These are phyloP conservation scores for Aurelia sp. DNA, from an alignment of 30 jellyfish, hydroid and myxozoan genomes.

Conservation along the genomic window DNA sequence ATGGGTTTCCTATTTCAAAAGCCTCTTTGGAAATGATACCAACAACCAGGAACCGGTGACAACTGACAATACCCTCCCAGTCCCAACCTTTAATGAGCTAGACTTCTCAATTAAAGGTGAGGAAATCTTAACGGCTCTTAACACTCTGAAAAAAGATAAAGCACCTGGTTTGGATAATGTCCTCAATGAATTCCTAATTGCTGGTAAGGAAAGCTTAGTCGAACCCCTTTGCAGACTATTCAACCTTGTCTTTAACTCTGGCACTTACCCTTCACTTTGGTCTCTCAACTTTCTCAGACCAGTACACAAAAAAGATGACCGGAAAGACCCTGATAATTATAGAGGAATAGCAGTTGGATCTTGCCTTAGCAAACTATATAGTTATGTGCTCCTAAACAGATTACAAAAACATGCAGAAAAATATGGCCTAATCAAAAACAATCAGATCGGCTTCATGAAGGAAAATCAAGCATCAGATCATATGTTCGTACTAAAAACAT, in stretches of 20 bases:
- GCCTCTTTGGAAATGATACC: neutral
- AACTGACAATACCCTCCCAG: neutral
- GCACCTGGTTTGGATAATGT: slow-evolving; percentile 30
- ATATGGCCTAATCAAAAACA: neutral
- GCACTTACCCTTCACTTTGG: slow-evolving; percentile 22
- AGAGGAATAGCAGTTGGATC: slow-evolving; percentile 22
- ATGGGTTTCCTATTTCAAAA: slow-evolving; percentile 6
- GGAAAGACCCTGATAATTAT: slow-evolving; percentile 15
- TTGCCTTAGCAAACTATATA: slow-evolving; percentile 21
- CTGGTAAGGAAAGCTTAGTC: slow-evolving; percentile 1
- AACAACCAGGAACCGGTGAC: neutral
- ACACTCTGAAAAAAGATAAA: neutral
- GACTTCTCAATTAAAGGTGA: slow-evolving; percentile 3
- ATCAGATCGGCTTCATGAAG: slow-evolving; percentile 21
- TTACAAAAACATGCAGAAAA: neutral
- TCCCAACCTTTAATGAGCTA: slow-evolving; percentile 15
- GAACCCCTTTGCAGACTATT: neutral
- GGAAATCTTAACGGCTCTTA: neutral
- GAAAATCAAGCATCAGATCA: slow-evolving; percentile 22
- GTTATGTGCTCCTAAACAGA: slow-evolving; percentile 1
- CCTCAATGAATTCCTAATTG: slow-evolving; percentile 13
- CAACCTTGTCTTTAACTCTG: slow-evolving; percentile 5
- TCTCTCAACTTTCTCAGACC: slow-evolving; percentile 17
- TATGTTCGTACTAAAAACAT: slow-evolving; percentile 26
- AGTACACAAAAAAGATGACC: neutral